A percentile compares a stretch with the other conserved stretches of the same genome.
phyloP scores from a whole-genome alignment of 2,113 vertebrate species.

The Phalacrocorax brasilianus region DNA sequence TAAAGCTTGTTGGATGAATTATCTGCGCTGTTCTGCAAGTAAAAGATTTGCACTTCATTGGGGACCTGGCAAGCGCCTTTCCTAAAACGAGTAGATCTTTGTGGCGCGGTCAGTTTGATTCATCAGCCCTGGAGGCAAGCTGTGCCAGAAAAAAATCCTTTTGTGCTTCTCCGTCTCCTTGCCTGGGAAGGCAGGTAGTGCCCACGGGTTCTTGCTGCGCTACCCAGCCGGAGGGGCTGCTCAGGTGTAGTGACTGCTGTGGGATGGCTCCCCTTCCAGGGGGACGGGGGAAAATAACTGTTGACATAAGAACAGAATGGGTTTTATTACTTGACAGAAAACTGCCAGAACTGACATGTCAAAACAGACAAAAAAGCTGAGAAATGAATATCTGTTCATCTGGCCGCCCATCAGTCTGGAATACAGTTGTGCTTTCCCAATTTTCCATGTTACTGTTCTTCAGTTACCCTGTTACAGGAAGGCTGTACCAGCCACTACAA shows the following conservation, averaged over 20 bases:
- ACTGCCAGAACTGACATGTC: background rate
- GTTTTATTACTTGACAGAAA: background rate
- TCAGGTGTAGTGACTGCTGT: accelerated
- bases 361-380: background rate
- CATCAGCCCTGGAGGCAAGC: background rate
- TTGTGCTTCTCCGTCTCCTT: background rate
- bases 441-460: background rate
- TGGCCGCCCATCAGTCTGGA: background rate
- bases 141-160: background rate
- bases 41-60: background rate
- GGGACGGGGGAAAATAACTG: too few species aligned
- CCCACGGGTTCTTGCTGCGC: background rate
- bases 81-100: background rate
- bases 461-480: background rate
- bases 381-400: background rate
- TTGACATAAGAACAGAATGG: background rate
- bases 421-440: background rate
- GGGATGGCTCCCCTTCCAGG: background rate
- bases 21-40: background rate
- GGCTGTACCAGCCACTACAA: background rate
- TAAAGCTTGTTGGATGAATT: background rate
- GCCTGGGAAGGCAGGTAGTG: background rate
- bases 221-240: background rate
- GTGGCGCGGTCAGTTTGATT: accelerated
- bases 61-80: background rate